These are phyloP conservation scores for Pinna nobilis DNA, from an alignment of 1,140 invertebrate species.

Conservation along the genomic window DNA sequence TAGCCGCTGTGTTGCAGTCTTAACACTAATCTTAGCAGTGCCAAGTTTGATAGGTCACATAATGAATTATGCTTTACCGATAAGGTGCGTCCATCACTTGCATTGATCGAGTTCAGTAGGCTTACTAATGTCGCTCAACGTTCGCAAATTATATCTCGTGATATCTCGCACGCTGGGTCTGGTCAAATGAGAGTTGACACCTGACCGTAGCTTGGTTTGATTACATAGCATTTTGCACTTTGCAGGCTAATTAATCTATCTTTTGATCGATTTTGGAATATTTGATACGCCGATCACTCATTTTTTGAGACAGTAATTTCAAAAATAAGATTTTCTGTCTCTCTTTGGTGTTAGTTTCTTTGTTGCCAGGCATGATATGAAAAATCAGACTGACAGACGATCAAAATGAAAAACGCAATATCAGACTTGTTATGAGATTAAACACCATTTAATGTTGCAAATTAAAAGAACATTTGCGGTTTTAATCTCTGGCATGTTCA, in stretches of 20 bases:
- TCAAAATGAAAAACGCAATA: neutral
- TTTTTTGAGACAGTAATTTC: conserved; percentile 18
- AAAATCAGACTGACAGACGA: neutral
- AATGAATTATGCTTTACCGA: conserved; percentile 10
- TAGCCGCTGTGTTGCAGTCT: too few species aligned
- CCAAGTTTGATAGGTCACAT: neutral
- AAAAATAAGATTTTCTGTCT: conserved; percentile 13
- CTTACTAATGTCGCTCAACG: conserved; percentile 10
- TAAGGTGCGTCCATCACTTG: conserved; percentile 11
- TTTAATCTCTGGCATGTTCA: too few species aligned
- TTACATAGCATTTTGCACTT: conserved; percentile 32
- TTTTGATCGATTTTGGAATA: conserved; percentile 21
- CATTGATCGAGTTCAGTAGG: neutral
- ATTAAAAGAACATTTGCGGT: neutral
- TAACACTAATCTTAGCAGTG: too few species aligned
- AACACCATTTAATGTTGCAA: neutral
- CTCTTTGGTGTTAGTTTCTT: neutral
- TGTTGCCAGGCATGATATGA: neutral
- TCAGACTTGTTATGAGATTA: neutral
- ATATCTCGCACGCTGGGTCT: conserved; percentile 21
- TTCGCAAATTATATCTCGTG: conserved; percentile 16
- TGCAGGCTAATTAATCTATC: conserved; percentile 30
- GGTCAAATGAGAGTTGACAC: conserved; percentile 28
- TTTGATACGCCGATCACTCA: conserved; percentile 23
- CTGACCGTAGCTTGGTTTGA: conserved; percentile 24